Percentiles rank a stretch among this genome's conserved stretches.
Conservation (phyloP, 2,113 vertebrate genomes). For the Pandion haliaetus region DNA sequence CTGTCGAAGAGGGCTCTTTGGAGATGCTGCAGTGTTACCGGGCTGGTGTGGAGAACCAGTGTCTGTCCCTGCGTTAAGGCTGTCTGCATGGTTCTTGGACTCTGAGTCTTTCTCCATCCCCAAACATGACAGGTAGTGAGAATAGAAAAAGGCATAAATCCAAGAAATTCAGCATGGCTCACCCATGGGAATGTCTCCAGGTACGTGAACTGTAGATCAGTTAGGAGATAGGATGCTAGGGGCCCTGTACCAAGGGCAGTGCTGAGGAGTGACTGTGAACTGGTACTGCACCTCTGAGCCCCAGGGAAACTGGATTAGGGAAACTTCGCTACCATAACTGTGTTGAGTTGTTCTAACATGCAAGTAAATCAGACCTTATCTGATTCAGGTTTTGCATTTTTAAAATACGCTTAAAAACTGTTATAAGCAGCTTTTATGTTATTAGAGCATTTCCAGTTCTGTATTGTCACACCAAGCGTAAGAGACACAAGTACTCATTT, state of each 20-base stretch:
- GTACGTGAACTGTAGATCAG: accelerated
- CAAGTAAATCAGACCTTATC: background rate
- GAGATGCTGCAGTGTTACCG: background rate
- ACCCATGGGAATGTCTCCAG: background rate
- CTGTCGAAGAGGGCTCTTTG: background rate
- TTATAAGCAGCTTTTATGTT: background rate
- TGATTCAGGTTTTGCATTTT: background rate
- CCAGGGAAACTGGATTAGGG: background rate
- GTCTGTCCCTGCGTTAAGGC: accelerated
- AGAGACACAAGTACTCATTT: background rate
- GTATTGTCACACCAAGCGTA: background rate
- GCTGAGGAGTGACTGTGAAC: background rate
- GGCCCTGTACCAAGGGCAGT: background rate
- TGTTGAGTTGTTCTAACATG: background rate
- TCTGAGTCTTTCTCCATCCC: background rate
- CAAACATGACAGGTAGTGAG: background rate
- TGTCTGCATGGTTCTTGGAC: background rate
- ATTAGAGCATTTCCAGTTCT: background rate
- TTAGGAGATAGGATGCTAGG: background rate
- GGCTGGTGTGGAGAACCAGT: background rate
- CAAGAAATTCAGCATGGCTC: background rate
- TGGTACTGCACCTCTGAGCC: background rate
- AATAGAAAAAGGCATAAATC: background rate
- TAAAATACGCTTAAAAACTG: background rate
- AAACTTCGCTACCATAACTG: background rate